Conservation (phyloP, 2,113 vertebrate species). For the Sclerurus mexicanus region DNA sequence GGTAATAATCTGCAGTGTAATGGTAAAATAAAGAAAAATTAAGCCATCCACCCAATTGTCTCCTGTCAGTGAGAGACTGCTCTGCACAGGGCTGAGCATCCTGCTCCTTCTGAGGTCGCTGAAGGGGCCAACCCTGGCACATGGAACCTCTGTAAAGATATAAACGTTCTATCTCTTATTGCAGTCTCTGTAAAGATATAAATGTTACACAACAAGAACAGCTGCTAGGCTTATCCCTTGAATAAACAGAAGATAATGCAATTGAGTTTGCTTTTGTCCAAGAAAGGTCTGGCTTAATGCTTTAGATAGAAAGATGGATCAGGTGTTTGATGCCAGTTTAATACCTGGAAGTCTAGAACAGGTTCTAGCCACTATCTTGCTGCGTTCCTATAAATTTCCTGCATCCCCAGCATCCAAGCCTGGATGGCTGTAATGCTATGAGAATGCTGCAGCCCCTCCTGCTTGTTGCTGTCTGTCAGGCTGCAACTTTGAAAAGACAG, state of each 20-base stretch:
- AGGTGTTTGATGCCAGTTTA: neutral
- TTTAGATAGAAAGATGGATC: slow-evolving; percentile 37
- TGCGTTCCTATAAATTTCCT: neutral
- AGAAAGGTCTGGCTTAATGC: slow-evolving; percentile 19
- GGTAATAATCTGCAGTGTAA: neutral
- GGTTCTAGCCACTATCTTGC: neutral
- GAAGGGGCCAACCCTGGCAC: neutral
- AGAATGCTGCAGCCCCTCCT: neutral
- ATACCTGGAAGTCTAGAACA: neutral
- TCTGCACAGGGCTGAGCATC: neutral
- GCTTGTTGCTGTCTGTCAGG: neutral
- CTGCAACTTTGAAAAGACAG: neutral
- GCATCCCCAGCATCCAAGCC: neutral
- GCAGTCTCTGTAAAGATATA: neutral
- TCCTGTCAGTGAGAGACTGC: neutral
- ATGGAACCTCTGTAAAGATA: neutral
- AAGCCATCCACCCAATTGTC: neutral
- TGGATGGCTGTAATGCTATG: neutral
- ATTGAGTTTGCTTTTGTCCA: slow-evolving; percentile 29
- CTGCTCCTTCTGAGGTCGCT: neutral
- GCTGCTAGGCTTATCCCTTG: slow-evolving; percentile 18
- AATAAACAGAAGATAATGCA: slow-evolving; percentile 50
- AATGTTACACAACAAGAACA: neutral
- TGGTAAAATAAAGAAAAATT: neutral
- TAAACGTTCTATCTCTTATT: neutral